A percentile compares a stretch with the other conserved stretches of the same genome.
phyloP scores from a whole-genome alignment of 2,888 invertebrate genomes.

The Amorpha juglandis region DNA sequence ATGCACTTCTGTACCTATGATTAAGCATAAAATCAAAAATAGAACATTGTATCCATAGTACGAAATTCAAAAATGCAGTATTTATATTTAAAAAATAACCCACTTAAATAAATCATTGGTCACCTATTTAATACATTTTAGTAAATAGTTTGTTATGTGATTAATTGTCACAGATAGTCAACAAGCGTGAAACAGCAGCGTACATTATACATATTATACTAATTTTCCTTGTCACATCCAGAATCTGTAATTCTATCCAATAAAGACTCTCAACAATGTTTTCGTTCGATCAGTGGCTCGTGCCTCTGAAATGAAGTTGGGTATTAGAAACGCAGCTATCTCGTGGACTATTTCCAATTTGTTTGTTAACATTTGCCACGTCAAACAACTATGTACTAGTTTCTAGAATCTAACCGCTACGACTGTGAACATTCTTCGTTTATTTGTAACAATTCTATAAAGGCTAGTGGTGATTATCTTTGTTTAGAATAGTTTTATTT shows the following conservation, averaged over 20 bases:
- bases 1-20: no score
- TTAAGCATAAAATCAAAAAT: no score
- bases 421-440: slow-evolving; percentile 14
- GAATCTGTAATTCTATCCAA: slow-evolving; percentile 13
- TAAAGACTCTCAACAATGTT: slow-evolving; percentile 65
- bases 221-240: slow-evolving; percentile 26
- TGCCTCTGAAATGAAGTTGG: slow-evolving; percentile 76
- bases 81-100: no score
- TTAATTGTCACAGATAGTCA: no score
- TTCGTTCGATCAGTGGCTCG: slow-evolving; percentile 81
- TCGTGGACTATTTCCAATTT: slow-evolving; percentile 70
- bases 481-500: no score
- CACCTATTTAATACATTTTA: no score
- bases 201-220: no score
- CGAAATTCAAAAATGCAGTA: no score
- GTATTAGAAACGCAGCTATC: slow-evolving; percentile 78
- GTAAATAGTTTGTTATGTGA: no score
- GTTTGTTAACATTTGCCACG: slow-evolving; percentile 65
- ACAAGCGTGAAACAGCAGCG: no score
- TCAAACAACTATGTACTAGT: slow-evolving; percentile 35
- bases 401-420: slow-evolving; percentile 23
- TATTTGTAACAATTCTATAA: background rate
- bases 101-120: no score
- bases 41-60: no score
- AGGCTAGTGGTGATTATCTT: background rate